Conservation (phyloP, 2,888 invertebrate genomes). For the Diabrotica balteata region DNA sequence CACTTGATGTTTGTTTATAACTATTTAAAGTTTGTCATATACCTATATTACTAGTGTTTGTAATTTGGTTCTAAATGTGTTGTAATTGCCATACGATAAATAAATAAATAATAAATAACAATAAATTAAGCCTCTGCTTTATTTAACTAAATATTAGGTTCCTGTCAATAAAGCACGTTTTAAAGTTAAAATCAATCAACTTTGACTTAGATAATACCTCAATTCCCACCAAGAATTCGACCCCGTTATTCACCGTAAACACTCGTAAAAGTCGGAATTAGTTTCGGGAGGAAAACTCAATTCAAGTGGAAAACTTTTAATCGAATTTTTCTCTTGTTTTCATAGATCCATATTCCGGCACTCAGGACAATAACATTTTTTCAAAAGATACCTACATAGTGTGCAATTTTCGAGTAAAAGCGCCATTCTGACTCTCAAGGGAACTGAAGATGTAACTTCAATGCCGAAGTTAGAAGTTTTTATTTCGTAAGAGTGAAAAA, state of each 20-base stretch:
- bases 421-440: constrained; percentile 7
- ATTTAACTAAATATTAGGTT: no score
- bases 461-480: constrained; percentile 12
- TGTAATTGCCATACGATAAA: no score
- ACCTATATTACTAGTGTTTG: no score
- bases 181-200: not conserved
- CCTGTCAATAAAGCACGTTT: no score
- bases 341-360: constrained; percentile 23
- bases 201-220: not conserved
- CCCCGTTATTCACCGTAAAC: constrained; percentile 8
- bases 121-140: no score
- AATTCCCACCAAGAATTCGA: not conserved
- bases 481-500: constrained; percentile 5
- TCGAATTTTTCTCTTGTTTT: constrained; percentile 23
- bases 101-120: no score
- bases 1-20: no score
- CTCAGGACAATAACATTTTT: constrained; percentile 20
- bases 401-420: constrained; percentile 12
- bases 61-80: no score
- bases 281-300: constrained; percentile 15
- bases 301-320: constrained; percentile 18
- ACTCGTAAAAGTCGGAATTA: constrained; percentile 14
- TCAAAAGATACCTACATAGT: constrained; percentile 9
- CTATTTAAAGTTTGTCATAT: no score
- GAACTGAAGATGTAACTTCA: constrained; percentile 13